Evolutionary conservation across 2,113 vertebrate species (phyloP).

Genomic region (Illadopsis cleaveri): DNA sequence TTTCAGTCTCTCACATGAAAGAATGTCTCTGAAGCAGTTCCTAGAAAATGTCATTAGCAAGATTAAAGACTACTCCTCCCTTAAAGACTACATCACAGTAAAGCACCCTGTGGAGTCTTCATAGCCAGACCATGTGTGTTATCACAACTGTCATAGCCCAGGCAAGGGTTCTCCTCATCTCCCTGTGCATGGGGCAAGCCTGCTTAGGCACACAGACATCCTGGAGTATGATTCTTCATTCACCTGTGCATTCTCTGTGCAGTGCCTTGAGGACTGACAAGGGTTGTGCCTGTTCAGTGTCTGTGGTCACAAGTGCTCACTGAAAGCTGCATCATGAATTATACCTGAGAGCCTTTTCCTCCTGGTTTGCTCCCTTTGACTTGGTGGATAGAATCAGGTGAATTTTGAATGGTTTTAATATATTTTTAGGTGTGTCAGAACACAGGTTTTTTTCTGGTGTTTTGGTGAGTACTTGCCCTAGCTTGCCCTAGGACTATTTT

Average conservation of each 20-base stretch:
- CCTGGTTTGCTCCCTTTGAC: not conserved
- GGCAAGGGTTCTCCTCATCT: not conserved
- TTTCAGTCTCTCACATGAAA: not conserved
- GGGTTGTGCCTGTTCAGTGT: not conserved
- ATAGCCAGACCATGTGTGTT: not conserved
- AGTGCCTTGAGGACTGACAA: not conserved
- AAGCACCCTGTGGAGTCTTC: not conserved
- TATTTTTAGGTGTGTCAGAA: not conserved
- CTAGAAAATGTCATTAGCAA: not conserved
- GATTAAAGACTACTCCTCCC: not conserved
- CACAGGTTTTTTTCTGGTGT: not conserved
- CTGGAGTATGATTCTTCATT: not conserved
- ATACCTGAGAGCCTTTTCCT: not conserved
- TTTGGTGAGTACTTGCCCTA: not conserved
- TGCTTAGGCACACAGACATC: not conserved
- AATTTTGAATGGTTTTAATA: not conserved
- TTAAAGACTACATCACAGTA: not conserved
- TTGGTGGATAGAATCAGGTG: not conserved
- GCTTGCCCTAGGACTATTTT: not conserved
- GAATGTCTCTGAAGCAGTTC: not conserved
- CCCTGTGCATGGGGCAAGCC: not conserved
- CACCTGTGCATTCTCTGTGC: not conserved
- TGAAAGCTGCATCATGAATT: not conserved
- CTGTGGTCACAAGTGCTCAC: accelerated
- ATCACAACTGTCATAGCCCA: not conserved